phyloP scores from a whole-genome alignment of 2,888 invertebrate species.

The Noctua comes region DNA sequence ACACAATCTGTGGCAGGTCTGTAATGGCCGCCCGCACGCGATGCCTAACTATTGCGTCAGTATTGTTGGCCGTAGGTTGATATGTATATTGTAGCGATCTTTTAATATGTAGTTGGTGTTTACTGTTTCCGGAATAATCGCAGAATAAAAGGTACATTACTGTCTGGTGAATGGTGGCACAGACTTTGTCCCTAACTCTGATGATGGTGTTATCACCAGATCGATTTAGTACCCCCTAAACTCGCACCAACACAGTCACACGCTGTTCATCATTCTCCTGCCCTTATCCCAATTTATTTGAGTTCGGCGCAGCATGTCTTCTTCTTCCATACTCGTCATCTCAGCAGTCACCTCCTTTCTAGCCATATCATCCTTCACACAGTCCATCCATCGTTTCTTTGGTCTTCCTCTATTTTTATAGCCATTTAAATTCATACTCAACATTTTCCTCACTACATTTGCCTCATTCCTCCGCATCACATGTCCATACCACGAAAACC shows the following conservation, averaged over 20 bases:
- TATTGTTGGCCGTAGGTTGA: conserved; percentile 43
- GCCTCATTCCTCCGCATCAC: too few species aligned
- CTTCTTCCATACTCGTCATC: too few species aligned
- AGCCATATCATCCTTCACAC: too few species aligned
- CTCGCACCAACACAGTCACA: neutral
- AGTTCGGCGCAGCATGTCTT: too few species aligned
- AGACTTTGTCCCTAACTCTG: neutral
- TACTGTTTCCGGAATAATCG: neutral
- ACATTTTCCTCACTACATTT: too few species aligned
- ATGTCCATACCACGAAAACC: too few species aligned
- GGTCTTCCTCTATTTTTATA: too few species aligned
- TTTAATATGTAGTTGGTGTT: neutral
- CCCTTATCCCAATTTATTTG: too few species aligned
- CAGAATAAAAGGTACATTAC: too few species aligned
- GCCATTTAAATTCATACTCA: too few species aligned
- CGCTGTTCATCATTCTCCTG: neutral
- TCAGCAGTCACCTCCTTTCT: too few species aligned
- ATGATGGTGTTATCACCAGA: neutral
- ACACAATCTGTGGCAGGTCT: conserved; percentile 57
- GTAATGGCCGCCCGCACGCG: conserved; percentile 67
- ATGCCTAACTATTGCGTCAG: conserved; percentile 56
- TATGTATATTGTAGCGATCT: conserved; percentile 26
- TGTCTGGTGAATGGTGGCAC: neutral
- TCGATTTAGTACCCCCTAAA: neutral
- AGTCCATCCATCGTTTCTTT: too few species aligned